Conservation (phyloP, 2,888 invertebrate species). For the Melieria picta region DNA sequence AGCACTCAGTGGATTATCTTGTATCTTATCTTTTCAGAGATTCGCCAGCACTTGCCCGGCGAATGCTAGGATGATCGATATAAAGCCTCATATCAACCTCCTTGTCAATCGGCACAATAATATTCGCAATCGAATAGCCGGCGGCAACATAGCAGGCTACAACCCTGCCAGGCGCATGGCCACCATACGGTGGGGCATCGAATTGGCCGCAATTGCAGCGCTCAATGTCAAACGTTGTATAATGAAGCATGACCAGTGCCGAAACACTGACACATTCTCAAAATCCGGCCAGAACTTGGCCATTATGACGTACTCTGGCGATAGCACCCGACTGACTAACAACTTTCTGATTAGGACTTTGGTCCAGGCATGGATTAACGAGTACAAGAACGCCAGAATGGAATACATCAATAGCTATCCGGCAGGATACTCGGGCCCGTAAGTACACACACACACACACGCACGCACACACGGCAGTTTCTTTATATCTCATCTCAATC, state of each 20-base stretch:
- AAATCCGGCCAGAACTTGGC: conserved; percentile 57
- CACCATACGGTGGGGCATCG: conserved; percentile 56
- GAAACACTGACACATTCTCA: conserved; percentile 50
- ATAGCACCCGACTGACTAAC: conserved; percentile 29
- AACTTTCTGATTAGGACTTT: not conserved
- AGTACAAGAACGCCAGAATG: not conserved
- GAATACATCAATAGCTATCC: conserved; percentile 11
- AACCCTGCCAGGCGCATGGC: conserved; percentile 56
- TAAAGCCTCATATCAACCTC: not conserved
- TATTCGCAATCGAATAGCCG: conserved; percentile 40
- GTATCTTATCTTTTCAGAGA: conserved; percentile 14
- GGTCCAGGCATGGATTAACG: not conserved
- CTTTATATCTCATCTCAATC: not conserved
- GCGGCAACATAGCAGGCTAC: conserved; percentile 21
- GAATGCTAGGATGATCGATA: conserved; percentile 19
- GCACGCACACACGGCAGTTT: not conserved
- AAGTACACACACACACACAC: not conserved
- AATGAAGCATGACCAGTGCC: conserved; percentile 55
- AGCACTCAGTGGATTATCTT: not conserved
- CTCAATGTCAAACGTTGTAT: conserved; percentile 53
- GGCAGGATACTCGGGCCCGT: conserved; percentile 8
- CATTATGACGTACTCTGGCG: conserved; percentile 39
- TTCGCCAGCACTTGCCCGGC: conserved; percentile 23
- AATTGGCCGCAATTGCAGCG: conserved; percentile 54
- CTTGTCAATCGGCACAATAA: conserved; percentile 36